Conservation (phyloP, 2,888 invertebrate genomes). For the Argynnis bischoffii region DNA sequence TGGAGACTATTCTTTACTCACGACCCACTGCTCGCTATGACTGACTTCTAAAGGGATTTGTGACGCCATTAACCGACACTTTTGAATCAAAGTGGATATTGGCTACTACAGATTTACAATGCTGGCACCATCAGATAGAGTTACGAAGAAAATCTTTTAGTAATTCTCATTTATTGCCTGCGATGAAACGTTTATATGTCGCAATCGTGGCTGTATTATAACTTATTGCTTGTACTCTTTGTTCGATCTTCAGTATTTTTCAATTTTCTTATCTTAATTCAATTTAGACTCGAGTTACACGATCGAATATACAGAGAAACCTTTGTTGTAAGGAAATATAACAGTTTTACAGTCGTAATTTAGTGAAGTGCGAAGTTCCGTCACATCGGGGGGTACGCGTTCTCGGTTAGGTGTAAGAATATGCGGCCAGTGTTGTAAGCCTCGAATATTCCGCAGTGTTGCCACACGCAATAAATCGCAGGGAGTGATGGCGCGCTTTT, state of each 20-base stretch:
- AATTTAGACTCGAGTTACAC: slow-evolving; percentile 37
- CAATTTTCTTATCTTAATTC: slow-evolving; percentile 36
- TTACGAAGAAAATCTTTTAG: slow-evolving; percentile 6
- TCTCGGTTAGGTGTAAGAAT: slow-evolving; percentile 71
- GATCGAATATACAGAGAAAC: slow-evolving; percentile 21
- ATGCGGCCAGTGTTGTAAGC: slow-evolving; percentile 59
- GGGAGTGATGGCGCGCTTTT: slow-evolving; percentile 77
- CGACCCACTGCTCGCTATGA: slow-evolving; percentile 67
- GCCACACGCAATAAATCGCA: slow-evolving; percentile 74
- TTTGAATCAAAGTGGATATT: slow-evolving; percentile 35
- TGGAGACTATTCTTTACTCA: slow-evolving; percentile 75
- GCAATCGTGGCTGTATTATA: slow-evolving; percentile 22
- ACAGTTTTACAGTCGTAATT: slow-evolving; percentile 68
- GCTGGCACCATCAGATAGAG: slow-evolving; percentile 6
- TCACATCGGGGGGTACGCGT: slow-evolving; percentile 79
- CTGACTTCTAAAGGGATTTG: slow-evolving; percentile 52
- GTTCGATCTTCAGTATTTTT: slow-evolving; percentile 28
- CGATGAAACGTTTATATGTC: slow-evolving; percentile 26
- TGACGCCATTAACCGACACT: slow-evolving; percentile 38
- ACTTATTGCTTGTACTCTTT: slow-evolving; percentile 23
- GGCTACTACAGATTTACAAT: slow-evolving; percentile 28
- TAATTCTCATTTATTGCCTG: slow-evolving; percentile 10
- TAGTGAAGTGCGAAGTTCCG: slow-evolving; percentile 79
- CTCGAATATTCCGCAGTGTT: slow-evolving; percentile 72
- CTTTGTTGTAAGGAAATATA: slow-evolving; percentile 49